A percentile compares a stretch with the other conserved stretches of the same genome.
Evolutionary conservation across 2,888 invertebrate species (phyloP).

Genomic region (Terebella lapidaria): DNA sequence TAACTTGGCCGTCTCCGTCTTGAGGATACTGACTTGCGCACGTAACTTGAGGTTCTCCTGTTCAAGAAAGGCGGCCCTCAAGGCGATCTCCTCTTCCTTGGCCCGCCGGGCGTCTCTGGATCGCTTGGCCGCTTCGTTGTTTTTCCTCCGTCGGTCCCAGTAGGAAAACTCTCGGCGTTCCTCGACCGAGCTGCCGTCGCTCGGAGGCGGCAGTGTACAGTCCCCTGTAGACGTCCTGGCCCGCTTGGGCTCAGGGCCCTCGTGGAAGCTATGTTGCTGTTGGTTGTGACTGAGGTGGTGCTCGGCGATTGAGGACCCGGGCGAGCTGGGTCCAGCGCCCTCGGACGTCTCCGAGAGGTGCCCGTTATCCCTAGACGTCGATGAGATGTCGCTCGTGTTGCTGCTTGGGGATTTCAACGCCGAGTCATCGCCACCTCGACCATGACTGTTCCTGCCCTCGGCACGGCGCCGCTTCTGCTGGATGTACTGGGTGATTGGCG

Average conservation of each 20-base stretch:
- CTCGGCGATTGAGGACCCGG: background rate
- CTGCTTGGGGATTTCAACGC: background rate
- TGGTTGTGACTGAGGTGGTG: background rate
- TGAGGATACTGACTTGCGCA: slow-evolving; percentile 65
- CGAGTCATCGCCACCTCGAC: background rate
- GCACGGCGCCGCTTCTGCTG: slow-evolving; percentile 1
- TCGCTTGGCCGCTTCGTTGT: slow-evolving; percentile 91
- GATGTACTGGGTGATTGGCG: slow-evolving; percentile 2
- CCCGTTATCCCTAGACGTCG: too few species aligned
- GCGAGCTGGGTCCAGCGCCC: background rate
- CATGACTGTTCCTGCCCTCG: background rate
- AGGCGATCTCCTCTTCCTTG: slow-evolving; percentile 87
- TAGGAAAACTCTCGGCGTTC: slow-evolving; percentile 72
- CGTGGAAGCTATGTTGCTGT: background rate
- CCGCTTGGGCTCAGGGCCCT: background rate
- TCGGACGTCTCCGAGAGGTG: background rate
- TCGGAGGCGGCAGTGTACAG: too few species aligned
- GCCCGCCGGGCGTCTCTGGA: slow-evolving; percentile 83
- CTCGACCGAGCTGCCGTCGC: slow-evolving; percentile 35
- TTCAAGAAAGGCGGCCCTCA: slow-evolving; percentile 80
- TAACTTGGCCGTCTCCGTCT: slow-evolving; percentile 62
- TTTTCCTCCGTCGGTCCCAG: slow-evolving; percentile 80
- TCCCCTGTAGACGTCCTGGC: background rate
- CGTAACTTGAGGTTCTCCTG: slow-evolving; percentile 77
- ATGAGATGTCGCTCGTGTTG: background rate